phyloP scores from a whole-genome alignment of 2,113 vertebrate genomes.

The Zosterops borbonicus region DNA sequence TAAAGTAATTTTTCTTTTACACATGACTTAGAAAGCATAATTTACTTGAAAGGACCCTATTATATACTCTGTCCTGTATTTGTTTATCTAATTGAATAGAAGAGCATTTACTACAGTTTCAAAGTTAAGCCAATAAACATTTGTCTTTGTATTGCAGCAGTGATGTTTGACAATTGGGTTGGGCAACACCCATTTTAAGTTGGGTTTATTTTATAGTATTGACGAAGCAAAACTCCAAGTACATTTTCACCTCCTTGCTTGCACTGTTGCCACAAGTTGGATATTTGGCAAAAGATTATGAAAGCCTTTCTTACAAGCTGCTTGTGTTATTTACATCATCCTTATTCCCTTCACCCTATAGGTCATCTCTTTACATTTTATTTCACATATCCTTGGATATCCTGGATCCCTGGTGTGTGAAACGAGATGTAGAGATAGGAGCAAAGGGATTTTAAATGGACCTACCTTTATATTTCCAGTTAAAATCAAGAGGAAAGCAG shows the following conservation, averaged over 20 bases:
- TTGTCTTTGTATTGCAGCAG: constrained; percentile 44
- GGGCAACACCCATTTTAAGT: constrained; percentile 38
- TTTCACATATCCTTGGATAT: neutral
- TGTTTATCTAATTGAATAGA: constrained; percentile 68
- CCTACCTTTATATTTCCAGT: neutral
- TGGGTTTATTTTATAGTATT: constrained; percentile 42
- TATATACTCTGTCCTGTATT: constrained; percentile 54
- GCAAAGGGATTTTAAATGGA: neutral
- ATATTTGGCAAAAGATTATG: neutral
- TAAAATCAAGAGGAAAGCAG: neutral
- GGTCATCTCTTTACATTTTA: neutral
- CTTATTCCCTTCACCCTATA: neutral
- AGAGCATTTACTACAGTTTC: constrained; percentile 59
- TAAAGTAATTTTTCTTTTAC: constrained; percentile 53
- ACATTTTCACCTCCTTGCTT: neutral
- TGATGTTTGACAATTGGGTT: constrained; percentile 29
- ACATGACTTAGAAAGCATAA: constrained; percentile 59
- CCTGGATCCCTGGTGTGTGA: neutral
- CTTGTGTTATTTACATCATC: neutral
- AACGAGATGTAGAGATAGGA: neutral
- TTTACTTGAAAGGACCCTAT: constrained; percentile 64
- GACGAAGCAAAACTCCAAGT: neutral
- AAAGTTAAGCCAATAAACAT: constrained; percentile 61
- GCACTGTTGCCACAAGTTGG: neutral
- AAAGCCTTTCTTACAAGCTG: neutral